Percentiles rank a stretch among this genome's conserved stretches.
Evolutionary conservation across 2,888 invertebrate species (phyloP).

Genomic region (Bellardia pandia): DNA sequence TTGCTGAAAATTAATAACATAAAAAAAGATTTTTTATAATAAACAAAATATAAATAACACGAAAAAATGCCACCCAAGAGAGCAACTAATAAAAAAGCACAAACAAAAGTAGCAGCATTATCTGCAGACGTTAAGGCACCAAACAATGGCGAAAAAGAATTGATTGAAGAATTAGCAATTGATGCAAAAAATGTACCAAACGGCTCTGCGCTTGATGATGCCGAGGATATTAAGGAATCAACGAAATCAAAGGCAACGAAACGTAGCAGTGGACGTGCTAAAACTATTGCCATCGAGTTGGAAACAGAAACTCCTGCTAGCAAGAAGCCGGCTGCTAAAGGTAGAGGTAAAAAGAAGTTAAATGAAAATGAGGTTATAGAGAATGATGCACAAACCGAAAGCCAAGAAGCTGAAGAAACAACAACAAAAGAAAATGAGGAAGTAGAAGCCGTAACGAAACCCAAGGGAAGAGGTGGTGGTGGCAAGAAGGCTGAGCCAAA

Average conservation of each 20-base stretch:
- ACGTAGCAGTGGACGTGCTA: conserved; percentile 56
- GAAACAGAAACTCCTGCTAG: conserved; percentile 30
- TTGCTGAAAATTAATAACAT: neutral
- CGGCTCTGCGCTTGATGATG: conserved; percentile 2
- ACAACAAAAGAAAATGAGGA: conserved; percentile 3
- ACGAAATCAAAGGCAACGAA: conserved; percentile 26
- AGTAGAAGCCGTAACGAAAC: conserved; percentile 45
- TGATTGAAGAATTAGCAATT: conserved; percentile 26
- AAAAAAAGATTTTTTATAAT: conserved; percentile 13
- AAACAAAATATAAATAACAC: neutral
- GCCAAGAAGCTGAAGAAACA: conserved; percentile 18
- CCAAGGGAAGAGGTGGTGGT: conserved; percentile 75
- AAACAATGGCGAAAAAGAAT: conserved; percentile 43
- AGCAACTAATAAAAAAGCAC: conserved; percentile 71
- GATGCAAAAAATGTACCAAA: conserved; percentile 35
- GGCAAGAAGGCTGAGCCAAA: conserved; percentile 65
- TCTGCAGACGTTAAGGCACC: conserved; percentile 39
- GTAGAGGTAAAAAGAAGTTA: conserved; percentile 61
- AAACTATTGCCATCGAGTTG: conserved; percentile 30
- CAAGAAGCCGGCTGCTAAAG: conserved; percentile 59
- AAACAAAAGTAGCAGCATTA: conserved; percentile 30
- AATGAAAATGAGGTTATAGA: conserved; percentile 67
- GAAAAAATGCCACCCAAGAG: conserved; percentile 78
- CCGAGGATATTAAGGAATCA: conserved; percentile 3
- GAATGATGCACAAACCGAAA: conserved; percentile 27